These are phyloP conservation scores for Umimayanthus kanabou DNA, from an alignment of 92 coral and sea anemone species.

Conservation along the genomic window DNA sequence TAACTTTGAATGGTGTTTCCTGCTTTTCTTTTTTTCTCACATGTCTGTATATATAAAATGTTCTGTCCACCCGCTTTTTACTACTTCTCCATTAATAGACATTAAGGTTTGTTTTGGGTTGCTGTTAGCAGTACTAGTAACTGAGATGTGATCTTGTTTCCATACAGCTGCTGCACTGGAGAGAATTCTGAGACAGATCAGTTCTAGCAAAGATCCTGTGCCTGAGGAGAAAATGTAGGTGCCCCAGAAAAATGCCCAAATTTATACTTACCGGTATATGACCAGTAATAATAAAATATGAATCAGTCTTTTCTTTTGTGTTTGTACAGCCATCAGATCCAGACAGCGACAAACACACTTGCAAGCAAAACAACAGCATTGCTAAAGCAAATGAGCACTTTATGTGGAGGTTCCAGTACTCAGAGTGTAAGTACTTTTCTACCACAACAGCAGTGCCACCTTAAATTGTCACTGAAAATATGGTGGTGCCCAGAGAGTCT, in stretches of 20 bases:
- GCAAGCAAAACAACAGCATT: slow-evolving; percentile 75
- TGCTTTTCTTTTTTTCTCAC: no score
- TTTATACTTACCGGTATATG: no score
- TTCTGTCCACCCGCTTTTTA: no score
- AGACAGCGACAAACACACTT: slow-evolving; percentile 87
- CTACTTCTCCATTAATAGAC: no score
- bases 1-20: no score
- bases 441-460: not conserved
- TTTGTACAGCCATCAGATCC: slow-evolving; percentile 79
- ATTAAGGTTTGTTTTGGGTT: no score
- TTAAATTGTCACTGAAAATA: not conserved
- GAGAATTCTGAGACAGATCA: slow-evolving; percentile 66
- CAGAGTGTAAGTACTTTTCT: slow-evolving; percentile 49
- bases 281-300: not conserved
- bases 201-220: slow-evolving; percentile 62
- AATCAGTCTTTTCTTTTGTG: not conserved
- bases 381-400: slow-evolving; percentile 80
- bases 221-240: slow-evolving; percentile 75
- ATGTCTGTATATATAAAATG: no score
- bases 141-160: not conserved
- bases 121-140: not conserved
- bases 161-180: slow-evolving; percentile 74
- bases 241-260: no score
- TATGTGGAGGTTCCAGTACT: slow-evolving; percentile 68
- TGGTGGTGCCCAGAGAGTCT: no score